Conservation (phyloP, 1,140 invertebrate species). For the Diprion similis region DNA sequence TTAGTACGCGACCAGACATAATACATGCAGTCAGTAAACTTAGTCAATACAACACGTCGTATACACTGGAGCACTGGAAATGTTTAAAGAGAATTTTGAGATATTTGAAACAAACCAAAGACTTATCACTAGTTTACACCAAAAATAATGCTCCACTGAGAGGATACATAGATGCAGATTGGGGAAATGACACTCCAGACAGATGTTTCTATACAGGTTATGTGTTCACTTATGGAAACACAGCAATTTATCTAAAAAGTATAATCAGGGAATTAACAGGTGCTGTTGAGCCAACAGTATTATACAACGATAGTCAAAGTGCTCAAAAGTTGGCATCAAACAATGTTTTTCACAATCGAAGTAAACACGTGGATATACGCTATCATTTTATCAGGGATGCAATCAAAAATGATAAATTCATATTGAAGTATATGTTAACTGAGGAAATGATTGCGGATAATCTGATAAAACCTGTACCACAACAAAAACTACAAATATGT, state of each 20-base stretch:
- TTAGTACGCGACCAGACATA: conserved; percentile 58
- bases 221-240: neutral
- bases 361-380: neutral
- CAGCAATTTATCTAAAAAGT: conserved; percentile 26
- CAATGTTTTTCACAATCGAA: neutral
- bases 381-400: neutral
- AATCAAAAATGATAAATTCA: neutral
- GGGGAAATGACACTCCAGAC: neutral
- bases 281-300: too few species aligned
- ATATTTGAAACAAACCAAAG: conserved; percentile 34
- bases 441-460: neutral
- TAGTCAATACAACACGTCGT: too few species aligned
- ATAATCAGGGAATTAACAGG: too few species aligned
- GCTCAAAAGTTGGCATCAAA: neutral
- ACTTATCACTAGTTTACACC: neutral
- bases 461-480: neutral
- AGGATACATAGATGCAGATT: neutral
- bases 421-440: neutral
- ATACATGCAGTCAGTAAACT: conserved; percentile 47
- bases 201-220: conserved; percentile 24
- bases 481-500: neutral
- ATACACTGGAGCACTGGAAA: too few species aligned
- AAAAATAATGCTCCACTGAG: neutral
- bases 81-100: conserved; percentile 24
- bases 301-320: neutral